Base-by-base conservation (phyloP, 2,888 invertebrate species). In the Nebria salina region DNA sequence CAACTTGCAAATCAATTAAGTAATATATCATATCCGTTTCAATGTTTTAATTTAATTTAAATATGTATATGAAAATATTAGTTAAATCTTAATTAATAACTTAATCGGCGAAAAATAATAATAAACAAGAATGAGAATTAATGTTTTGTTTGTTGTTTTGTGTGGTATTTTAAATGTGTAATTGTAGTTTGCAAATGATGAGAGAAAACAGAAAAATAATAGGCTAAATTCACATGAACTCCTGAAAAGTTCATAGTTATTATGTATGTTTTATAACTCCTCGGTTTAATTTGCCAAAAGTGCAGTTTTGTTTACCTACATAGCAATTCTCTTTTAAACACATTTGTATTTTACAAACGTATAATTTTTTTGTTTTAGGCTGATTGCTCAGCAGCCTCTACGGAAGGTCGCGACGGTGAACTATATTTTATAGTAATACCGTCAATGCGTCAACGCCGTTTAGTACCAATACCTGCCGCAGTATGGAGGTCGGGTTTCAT, bases 381-480 rank as follows among this genome's bases (percentile, higher is more conserved):
- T 20, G 95, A 96, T 85, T 96, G 96, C 87, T 91, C 93, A 0
- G 90, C 90, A 42, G 94, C 93, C 2, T 95, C 95, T 0, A 93
- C 93, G 0, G 92, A 93, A 65, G 95, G 95, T 34, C 91, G 96
- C 75, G 96, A 96, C 85, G 96, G 96, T 0, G 96, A 96, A 89
- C 92, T 96, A 91, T 96, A 95, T 88, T 96, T 96, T 88, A 95
- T 95, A 43, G 95, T 95, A 0, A 93, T 94, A 68, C 96, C 95
- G 0, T 94, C 94, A 7, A 93, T 95, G 1, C 91, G 95, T 34
- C 95, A 95, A 87, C 91, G 95, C 43, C 92, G 96, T 74, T 89
- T 97, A 5, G 93, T 97, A 0, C 96, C 96, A 0, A 94, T 97
- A 3, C 96, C 96, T 0, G 96, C 96, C 0, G 95, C 94, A 0